Evolutionary conservation across 2,113 vertebrate species (phyloP), one percentile per base, ranked within the genome.

Genomic region (Pelusios castaneus): DNA sequence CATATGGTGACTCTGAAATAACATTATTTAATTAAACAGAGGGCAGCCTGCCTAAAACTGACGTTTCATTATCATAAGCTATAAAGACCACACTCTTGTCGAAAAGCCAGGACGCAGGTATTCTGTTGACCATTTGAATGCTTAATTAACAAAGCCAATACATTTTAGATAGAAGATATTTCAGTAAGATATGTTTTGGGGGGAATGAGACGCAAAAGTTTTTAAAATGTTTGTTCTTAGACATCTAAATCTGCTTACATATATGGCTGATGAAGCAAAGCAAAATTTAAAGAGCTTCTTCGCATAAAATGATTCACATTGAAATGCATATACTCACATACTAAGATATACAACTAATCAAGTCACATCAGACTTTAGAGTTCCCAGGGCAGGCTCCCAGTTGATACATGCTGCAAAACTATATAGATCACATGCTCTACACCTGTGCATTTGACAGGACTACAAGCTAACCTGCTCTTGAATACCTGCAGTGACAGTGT

Each of bases 21-120:
- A 54, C 22, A 92, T 17, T 25, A 27, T 84, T 89, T 38, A 82
- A 82, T 92, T 91, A 95, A 97, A 80, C 82, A 94, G 94, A 97
- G 55, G 43, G 47, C 87, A 96, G 60, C 88, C 41, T 19, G 12
- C 51, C n/a, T 75, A 85, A 95, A 5, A 89, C 81, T 91, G 82
- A 84, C 2, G 3, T 91, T 97, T 97, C 87, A 96, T 60, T 94
- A 85, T 73, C 84, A 81, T 55, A 91, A 94, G 86, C 84, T 41
- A 91, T 10, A 80, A 95, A 95, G 63, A 90, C 27, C 70, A 88
- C 58, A 92, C 79, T 93, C 41, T 77, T 94, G 81, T 89, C 52
- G 27, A 88, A 86, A 38, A 91, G 89, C 55, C 84, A 90, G 94
- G 82, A 88, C 0, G 27, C 34, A 94, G 95, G 47, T 90, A 94